These are phyloP conservation scores for Alexandromys fortis DNA, from an alignment of 2,113 vertebrate species.

Conservation along the genomic window DNA sequence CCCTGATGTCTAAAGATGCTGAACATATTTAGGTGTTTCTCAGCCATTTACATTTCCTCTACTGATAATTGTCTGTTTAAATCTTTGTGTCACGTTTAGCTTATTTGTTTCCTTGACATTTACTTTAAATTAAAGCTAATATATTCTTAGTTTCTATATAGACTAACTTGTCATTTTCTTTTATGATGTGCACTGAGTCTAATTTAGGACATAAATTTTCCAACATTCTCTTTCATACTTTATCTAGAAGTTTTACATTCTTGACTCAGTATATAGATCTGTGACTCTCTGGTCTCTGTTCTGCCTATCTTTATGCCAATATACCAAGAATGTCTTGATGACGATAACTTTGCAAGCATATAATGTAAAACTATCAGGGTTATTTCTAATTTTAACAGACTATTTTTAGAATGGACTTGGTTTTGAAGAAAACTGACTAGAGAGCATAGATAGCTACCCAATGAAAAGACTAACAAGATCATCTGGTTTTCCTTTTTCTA, in stretches of 20 bases:
- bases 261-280: not conserved
- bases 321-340: not conserved
- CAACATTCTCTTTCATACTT: not conserved
- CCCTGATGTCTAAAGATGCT: not conserved
- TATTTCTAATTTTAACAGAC: not conserved
- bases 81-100: not conserved
- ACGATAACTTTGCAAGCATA: not conserved
- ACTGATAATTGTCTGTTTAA: not conserved
- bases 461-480: not conserved
- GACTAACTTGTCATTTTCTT: not conserved
- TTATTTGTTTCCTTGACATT: not conserved
- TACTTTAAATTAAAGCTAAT: not conserved
- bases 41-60: not conserved
- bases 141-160: not conserved
- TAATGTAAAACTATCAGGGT: not conserved
- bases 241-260: not conserved
- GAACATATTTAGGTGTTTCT: not conserved
- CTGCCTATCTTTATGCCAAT: too few species aligned
- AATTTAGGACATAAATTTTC: not conserved
- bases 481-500: not conserved
- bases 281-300: too few species aligned
- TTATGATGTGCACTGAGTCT: not conserved
- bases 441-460: not conserved
- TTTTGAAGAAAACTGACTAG: not conserved
- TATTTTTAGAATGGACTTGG: not conserved